These are phyloP conservation scores for Pseudomyrmex concolor DNA, from an alignment of 1,140 invertebrate species.

Conservation along the genomic window DNA sequence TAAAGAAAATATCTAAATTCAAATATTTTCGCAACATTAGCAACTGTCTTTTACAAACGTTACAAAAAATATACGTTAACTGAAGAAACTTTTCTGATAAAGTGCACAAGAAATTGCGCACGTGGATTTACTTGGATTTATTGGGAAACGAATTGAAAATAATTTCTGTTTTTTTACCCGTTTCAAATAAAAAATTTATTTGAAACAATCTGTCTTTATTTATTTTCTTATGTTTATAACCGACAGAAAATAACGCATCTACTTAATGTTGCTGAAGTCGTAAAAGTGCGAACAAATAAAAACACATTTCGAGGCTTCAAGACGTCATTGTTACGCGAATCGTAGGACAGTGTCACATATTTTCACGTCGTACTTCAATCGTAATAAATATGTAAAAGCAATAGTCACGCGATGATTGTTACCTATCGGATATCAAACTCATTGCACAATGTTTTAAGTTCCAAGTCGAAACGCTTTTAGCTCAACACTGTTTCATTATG, in stretches of 20 bases:
- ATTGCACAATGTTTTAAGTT: constrained; percentile 17
- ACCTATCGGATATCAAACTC: background rate
- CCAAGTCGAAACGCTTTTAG: background rate
- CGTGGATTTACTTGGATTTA: background rate
- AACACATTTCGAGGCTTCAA: constrained; percentile 24
- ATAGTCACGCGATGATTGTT: constrained; percentile 15
- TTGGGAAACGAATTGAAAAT: background rate
- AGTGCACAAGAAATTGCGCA: background rate
- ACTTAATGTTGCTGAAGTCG: background rate
- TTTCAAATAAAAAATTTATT: background rate
- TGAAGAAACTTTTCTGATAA: background rate
- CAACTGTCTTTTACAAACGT: background rate
- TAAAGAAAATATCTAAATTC: background rate
- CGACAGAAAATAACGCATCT: too few relatives aligned
- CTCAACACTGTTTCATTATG: constrained; percentile 10
- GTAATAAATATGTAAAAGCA: background rate
- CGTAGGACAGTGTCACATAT: constrained; percentile 10
- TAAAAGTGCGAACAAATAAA: constrained; percentile 30
- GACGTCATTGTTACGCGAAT: constrained; percentile 24
- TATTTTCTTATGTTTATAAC: too few relatives aligned
- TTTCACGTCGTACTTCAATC: background rate
- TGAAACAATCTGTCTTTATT: background rate
- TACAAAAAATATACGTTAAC: constrained; percentile 1
- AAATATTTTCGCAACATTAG: background rate
- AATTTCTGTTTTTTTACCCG: background rate